Base-by-base conservation (phyloP, 1,140 invertebrate species). In the Lanistes nyassanus region DNA sequence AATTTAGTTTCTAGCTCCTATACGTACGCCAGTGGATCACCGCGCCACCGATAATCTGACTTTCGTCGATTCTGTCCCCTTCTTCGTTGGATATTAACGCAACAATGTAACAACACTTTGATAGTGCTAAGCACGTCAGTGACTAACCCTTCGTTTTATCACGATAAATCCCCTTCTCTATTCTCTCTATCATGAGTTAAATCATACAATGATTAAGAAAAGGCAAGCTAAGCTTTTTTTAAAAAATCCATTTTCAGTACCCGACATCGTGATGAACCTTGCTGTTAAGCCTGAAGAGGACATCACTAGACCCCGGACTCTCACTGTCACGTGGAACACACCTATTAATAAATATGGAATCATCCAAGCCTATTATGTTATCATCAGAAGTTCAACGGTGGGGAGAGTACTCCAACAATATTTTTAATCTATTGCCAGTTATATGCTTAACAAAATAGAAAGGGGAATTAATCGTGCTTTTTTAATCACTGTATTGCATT, bases 281-380 rank as follows among this genome's bases (percentile, higher is more conserved):
- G n/a, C 70, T 23, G 70, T 72, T 6, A 37, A 21, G 0, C 19
- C 34, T 21, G 70, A 72, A 55, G 5, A 6, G 36, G 55, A 58
- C 56, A 42, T 72, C 37, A 60, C 29, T 2, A n/a, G 5, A 23
- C 70, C 70, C n/a, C 31, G 70, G 7, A 34, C 31, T 3, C 21
- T 72, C 29, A 42, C 3, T 6, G 55, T 72, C 34, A 19, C 11
- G 6, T 72, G 70, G 70, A 42, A 31, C 16, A 36, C 31, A 13
- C 70, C 70, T 42, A 34, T 62, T 11, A 31, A 72, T 29, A 58
- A 58, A 11, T 42, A 72, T 23, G 70, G 70, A 0, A 16, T 39
- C 3, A 72, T 72, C 37, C 34, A 7, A 1, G 56, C 19, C 26
- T 72, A 72, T 36, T 72, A 39, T 37, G 37, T 72, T 23, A 29